phyloP scores from a whole-genome alignment of 1,140 invertebrate species.

The Caenorhabditis briggsae region DNA sequence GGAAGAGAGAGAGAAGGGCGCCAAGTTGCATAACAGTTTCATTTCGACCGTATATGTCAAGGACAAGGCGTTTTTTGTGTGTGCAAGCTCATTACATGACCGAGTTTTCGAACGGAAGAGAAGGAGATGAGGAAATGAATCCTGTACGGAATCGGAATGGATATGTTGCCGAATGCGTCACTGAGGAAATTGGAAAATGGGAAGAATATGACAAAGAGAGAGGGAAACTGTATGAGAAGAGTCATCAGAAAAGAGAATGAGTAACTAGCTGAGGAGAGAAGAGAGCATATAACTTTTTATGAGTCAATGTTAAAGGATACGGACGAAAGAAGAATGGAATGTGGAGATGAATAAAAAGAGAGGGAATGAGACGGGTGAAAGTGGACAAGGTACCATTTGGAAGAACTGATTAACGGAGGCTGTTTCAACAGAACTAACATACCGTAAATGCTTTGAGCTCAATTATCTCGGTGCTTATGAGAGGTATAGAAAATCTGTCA shows the following conservation, averaged over 20 bases:
- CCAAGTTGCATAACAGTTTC: constrained; percentile 56
- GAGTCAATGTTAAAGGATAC: background rate
- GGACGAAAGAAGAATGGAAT: background rate
- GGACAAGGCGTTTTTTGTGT: constrained; percentile 27
- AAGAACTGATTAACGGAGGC: no score
- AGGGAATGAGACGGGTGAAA: background rate
- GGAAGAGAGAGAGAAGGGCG: background rate
- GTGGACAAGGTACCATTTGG: background rate
- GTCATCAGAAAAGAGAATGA: background rate
- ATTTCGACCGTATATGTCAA: constrained; percentile 20
- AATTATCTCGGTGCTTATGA: no score
- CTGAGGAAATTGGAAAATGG: background rate
- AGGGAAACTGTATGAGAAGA: background rate
- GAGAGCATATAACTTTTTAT: constrained; percentile 43
- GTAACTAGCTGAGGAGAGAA: no score
- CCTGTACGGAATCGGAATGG: background rate
- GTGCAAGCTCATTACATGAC: constrained; percentile 55
- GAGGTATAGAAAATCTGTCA: no score
- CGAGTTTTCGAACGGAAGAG: constrained; percentile 14
- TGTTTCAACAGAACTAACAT: no score
- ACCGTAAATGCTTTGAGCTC: no score
- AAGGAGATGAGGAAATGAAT: background rate
- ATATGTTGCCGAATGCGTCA: constrained; percentile 43
- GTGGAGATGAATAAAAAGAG: no score
- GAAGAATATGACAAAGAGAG: background rate